Conservation (phyloP, 2,797 vertebrate genomes). For the Phaenicophaeus curvirostris region DNA sequence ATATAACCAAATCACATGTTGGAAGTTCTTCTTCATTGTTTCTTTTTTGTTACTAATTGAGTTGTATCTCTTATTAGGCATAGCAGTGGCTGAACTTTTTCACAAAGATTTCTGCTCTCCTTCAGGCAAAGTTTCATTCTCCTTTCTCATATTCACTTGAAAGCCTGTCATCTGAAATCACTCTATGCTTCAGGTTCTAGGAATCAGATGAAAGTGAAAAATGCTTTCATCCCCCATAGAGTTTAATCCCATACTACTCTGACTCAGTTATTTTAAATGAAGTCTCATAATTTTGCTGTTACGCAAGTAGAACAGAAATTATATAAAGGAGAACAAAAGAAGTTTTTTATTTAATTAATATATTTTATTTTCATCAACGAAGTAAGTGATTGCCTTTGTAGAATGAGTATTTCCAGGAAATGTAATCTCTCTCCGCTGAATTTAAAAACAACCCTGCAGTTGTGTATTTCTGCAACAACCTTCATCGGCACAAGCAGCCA, state of each 20-base stretch:
- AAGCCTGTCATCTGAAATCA: constrained; percentile 63
- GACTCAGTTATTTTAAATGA: constrained; percentile 59
- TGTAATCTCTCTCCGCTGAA: background rate
- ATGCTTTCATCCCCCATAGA: constrained; percentile 43
- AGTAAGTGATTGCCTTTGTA: background rate
- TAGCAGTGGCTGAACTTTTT: constrained; percentile 21
- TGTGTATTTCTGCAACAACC: background rate
- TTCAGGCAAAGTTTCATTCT: constrained; percentile 47
- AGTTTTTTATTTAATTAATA: background rate
- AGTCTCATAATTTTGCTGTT: constrained; percentile 30
- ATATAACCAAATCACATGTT: background rate
- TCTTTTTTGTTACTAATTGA: background rate
- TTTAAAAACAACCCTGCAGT: background rate
- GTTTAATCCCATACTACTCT: constrained; percentile 31
- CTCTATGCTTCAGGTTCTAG: constrained; percentile 58
- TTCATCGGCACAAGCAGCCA: background rate
- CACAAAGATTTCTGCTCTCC: constrained; percentile 44
- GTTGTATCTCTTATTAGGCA: background rate
- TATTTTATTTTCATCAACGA: background rate
- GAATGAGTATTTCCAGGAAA: background rate
- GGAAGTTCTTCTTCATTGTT: background rate
- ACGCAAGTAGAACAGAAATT: background rate
- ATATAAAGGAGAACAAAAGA: background rate
- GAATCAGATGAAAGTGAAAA: constrained; percentile 60
- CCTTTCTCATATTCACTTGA: constrained; percentile 56